Conservation (phyloP, 2,888 invertebrate genomes). For the Tenthredo mesomela region DNA sequence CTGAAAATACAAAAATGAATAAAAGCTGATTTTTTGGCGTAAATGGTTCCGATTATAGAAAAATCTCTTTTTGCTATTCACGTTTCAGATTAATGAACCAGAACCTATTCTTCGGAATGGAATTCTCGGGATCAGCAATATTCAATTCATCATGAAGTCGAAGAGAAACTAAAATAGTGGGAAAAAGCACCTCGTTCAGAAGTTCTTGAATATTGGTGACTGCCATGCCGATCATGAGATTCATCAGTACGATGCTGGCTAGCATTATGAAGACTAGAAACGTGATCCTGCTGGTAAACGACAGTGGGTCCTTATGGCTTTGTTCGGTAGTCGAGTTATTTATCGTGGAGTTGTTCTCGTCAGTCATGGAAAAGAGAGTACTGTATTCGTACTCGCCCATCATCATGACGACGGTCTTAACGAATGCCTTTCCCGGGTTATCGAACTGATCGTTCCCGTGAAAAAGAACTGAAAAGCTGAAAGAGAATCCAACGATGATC, state of each 20-base stretch:
- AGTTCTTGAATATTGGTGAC: conserved; percentile 80
- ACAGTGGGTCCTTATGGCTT: conserved; percentile 57
- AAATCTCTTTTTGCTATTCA: not conserved
- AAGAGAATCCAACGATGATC: conserved; percentile 80
- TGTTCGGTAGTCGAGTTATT: conserved; percentile 13
- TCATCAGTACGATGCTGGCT: conserved; percentile 81
- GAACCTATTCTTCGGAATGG: not conserved
- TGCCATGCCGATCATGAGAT: conserved; percentile 80
- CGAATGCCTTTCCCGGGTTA: conserved; percentile 76
- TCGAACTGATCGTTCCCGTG: conserved; percentile 76
- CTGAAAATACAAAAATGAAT: conserved; percentile 52
- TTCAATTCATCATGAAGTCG: not conserved
- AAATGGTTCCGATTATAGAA: not conserved
- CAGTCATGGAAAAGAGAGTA: conserved; percentile 72
- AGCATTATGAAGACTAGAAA: conserved; percentile 79
- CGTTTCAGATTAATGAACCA: not conserved
- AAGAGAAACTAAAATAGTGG: not conserved
- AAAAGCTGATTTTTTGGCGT: not conserved
- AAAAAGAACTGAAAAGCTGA: conserved; percentile 80
- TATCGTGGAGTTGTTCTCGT: conserved; percentile 22
- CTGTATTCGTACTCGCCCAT: conserved; percentile 81
- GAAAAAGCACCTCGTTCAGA: conserved; percentile 62
- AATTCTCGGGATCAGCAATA: not conserved
- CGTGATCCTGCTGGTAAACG: conserved; percentile 77
- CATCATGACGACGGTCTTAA: conserved; percentile 82